Base-by-base conservation (phyloP, 2,113 vertebrate species). In the Nesospiza acunhae region DNA sequence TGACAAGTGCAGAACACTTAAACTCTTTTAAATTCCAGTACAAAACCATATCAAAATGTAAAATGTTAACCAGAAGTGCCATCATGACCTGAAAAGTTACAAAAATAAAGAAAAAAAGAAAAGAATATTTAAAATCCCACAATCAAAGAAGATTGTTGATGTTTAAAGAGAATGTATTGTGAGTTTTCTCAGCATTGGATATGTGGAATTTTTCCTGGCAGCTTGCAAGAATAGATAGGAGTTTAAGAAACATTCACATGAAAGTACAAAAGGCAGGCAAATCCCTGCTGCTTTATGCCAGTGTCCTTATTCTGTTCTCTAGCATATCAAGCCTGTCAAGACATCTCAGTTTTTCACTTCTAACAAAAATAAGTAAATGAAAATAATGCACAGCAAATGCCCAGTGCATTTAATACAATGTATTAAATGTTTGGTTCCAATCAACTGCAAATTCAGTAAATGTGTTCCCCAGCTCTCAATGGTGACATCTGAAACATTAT, bases 11-110 rank as follows among this genome's bases (percentile, higher is more conserved):
- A 89, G 46, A 87, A 80, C 66, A 94, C 91, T 87, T 95, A 81
- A 97, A 55, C 75, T 60, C 66, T 84, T 49, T 42, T 97, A 94
- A 98, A 97, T 97, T 92, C 84, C 90, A 93, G 72, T 74, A 94
- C 88, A 93, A 96, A 96, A 42, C 16, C 53, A 56, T 63, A 96
- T 96, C 80, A 95, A 95, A 95, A 90, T 66, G 60, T 59, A 94
- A 96, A 97, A 96, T 94, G 89, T 91, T 97, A 97, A 96, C 80
- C 90, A 94, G 62, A 87, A 94, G 55, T 89, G 46, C 19, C 68
- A 88, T 62, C 24, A 28, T 90, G 91, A 96, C 75, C 92, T 59
- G 41, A 81, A 87, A 95, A 93, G 47, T 50, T 42, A 23, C 69
- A 93, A 67, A 77, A 53, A 53, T 11, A 53, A 72, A 69, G 12